Evolutionary conservation across 2,797 vertebrate genomes (phyloP).

Genomic region (Micrastur ruficollis): DNA sequence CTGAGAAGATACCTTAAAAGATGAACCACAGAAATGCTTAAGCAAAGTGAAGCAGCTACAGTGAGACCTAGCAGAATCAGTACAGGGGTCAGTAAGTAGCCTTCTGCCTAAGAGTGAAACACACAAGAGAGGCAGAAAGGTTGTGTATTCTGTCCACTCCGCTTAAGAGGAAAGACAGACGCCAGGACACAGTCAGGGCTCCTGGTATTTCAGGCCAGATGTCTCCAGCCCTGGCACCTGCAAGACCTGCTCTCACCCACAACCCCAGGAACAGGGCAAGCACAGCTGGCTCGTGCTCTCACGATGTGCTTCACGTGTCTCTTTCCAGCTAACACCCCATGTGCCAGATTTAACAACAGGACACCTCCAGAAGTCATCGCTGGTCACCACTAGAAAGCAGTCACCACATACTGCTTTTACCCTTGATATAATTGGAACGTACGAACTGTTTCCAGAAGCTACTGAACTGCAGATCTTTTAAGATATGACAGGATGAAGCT

Average conservation of each 20-base stretch:
- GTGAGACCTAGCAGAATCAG: neutral
- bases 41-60: neutral
- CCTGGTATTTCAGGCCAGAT: neutral
- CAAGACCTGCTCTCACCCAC: neutral
- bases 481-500: neutral
- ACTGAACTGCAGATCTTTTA: neutral
- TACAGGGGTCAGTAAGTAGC: neutral
- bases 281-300: neutral
- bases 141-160: accelerated
- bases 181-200: neutral
- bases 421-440: neutral
- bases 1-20: neutral
- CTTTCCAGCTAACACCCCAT: neutral
- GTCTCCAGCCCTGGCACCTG: neutral
- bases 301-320: accelerated
- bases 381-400: neutral
- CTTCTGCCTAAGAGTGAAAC: neutral
- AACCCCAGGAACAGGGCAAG: neutral
- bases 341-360: neutral
- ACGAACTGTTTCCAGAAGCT: neutral
- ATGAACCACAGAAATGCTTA: neutral
- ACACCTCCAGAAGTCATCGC: neutral
- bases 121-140: neutral
- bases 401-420: neutral
- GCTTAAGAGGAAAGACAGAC: too few species aligned